Evolutionary conservation across 2,888 invertebrate genomes (phyloP), one percentile per base, ranked within the genome.

Genomic region (Hemithea aestivaria): DNA sequence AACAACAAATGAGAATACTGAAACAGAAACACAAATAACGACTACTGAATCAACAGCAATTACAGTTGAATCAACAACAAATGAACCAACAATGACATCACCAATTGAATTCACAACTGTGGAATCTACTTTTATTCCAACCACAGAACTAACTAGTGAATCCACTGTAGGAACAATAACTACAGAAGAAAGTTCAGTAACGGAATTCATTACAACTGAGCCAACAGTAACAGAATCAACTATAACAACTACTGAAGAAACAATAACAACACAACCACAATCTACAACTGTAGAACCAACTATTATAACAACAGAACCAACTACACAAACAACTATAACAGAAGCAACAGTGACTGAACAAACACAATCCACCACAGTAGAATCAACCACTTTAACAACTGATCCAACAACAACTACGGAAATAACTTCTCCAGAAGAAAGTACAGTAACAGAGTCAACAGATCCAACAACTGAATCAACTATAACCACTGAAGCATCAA

Each of bases 1-100:
- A 0, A 25, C 36, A 1, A 46, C 39, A 0, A 30, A 6, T 7
- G 20, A 29, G 20, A 23, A 26, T 0, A 46, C 43, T 1, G n/a
- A 7, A 7, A 21, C 26, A 3, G 22, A 21, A 22, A 11, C 8
- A 20, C 3, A 10, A 5, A 35, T 11, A 8, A 22, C 27, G n/a
- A 27, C 10, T n/a, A 21, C 6, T 6, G 27, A 11, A 8, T 16
- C 20, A 9, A 27, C 35, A n/a, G 12, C 12, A 9, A n/a, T 9
- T 7, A 23, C 23, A 7, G 2, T 2, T 26, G 26, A 10, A 20
- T 9, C 12, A 8, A 34, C 32, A 7, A 31, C 27, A 6, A 8
- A 22, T 8, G 25, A 10, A 10, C 11, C 12, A 8, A 25, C 11
- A 9, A 29, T 30, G 5, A 16, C 12, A n/a, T n/a, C n/a, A n/a